Conservation (phyloP, 2,888 invertebrate species). For the Melolontha melolontha region DNA sequence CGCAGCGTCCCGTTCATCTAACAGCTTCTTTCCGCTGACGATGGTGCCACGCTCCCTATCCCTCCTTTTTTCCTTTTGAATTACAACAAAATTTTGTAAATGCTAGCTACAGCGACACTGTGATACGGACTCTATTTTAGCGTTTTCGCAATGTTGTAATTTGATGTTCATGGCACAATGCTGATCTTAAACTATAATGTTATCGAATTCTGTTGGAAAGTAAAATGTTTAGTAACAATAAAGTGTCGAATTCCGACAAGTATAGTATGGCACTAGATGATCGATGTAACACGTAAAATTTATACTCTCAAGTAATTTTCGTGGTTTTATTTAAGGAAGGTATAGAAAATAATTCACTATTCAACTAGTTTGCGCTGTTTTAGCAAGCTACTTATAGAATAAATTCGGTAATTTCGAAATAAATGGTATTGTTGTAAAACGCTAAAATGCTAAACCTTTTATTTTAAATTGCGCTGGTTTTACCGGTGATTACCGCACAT, state of each 20-base stretch:
- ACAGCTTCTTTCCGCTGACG: neutral
- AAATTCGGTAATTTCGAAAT: too few relatives aligned
- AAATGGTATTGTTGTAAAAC: too few relatives aligned
- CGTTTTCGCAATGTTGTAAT: neutral
- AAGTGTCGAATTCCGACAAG: neutral
- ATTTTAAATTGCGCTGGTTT: too few relatives aligned
- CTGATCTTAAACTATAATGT: neutral
- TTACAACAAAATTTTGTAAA: too few relatives aligned
- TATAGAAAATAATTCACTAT: neutral
- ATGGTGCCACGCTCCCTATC: too few relatives aligned
- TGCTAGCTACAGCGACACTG: too few relatives aligned
- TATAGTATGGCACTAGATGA: neutral
- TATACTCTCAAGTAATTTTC: neutral
- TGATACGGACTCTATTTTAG: neutral
- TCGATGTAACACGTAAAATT: too few relatives aligned
- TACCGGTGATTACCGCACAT: too few relatives aligned
- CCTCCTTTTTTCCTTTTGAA: too few relatives aligned
- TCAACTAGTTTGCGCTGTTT: too few relatives aligned
- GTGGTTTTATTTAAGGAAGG: neutral
- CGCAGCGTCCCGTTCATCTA: slow-evolving; percentile 7
- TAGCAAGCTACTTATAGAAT: too few relatives aligned
- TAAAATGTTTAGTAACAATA: neutral
- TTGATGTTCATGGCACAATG: neutral
- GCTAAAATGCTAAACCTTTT: too few relatives aligned
- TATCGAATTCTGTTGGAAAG: neutral